These are phyloP conservation scores for Larimichthys polyactis DNA, from an alignment of 2,113 vertebrate species.

Conservation along the genomic window DNA sequence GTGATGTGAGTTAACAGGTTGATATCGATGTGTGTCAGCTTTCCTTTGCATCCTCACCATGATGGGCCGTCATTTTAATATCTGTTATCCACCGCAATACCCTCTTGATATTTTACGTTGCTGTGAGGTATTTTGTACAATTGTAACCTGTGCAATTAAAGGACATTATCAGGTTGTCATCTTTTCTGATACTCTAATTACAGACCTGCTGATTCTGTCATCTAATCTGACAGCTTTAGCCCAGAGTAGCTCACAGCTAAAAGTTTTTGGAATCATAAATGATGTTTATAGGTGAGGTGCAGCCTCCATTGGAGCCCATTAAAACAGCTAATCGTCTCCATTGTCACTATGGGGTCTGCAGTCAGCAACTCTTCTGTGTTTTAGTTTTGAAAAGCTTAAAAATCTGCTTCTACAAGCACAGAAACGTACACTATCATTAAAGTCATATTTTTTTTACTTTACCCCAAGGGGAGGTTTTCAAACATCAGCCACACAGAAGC, in stretches of 20 bases:
- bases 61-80: not conserved
- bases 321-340: slow-evolving; percentile 15
- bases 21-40: not conserved
- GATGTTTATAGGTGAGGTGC: not conserved
- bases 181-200: slow-evolving; percentile 4
- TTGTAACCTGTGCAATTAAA: not conserved
- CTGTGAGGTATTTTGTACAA: not conserved
- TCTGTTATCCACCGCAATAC: not conserved
- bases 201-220: not conserved
- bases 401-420: not conserved
- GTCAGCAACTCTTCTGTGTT: not conserved
- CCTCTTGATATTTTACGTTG: not conserved
- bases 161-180: slow-evolving; percentile 4
- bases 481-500: not conserved
- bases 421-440: not conserved
- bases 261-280: not conserved
- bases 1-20: not conserved
- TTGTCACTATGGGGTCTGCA: not conserved
- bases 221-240: slow-evolving; percentile 6
- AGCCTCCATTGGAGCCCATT: not conserved
- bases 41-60: not conserved
- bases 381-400: not conserved
- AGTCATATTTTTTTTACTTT: not conserved
- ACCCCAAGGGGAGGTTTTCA: not conserved
- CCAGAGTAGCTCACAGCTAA: not conserved